Conservation (phyloP, 2,797 vertebrate species). For the Danio jaintianensis region DNA sequence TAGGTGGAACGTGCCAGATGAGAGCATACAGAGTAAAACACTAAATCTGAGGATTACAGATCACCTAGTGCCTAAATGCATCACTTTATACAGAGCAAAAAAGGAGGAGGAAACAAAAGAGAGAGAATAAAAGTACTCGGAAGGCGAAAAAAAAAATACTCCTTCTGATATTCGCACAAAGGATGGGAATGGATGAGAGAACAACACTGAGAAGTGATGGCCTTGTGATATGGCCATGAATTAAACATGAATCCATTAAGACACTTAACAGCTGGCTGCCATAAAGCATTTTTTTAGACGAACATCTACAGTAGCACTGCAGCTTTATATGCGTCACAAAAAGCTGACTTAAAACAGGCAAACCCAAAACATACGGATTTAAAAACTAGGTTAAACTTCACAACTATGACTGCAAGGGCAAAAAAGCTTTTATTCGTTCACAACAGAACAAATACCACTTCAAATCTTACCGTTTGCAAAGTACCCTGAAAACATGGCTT, state of each 20-base stretch:
- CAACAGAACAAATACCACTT: conserved; percentile 24
- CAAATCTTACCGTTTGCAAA: not conserved
- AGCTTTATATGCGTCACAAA: conserved; percentile 19
- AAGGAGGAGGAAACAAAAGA: conserved; percentile 35
- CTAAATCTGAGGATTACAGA: conserved; percentile 28
- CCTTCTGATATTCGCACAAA: not conserved
- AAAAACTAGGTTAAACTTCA: conserved; percentile 6
- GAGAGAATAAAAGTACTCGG: not conserved
- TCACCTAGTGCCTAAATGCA: conserved; percentile 61
- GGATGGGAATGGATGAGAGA: conserved; percentile 1
- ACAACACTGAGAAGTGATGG: not conserved
- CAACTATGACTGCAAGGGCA: conserved; percentile 2
- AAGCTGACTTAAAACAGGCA: not conserved
- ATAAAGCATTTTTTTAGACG: conserved; percentile 55
- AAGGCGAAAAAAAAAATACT: not conserved
- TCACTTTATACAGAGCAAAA: conserved; percentile 26
- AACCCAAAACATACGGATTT: not conserved
- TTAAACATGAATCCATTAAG: conserved; percentile 73
- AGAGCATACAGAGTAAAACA: conserved; percentile 4
- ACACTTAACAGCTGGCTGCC: conserved; percentile 71
- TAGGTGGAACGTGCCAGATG: not conserved
- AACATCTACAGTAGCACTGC: conserved; percentile 55
- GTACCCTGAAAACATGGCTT: conserved; percentile 8
- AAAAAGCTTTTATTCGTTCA: conserved; percentile 10
- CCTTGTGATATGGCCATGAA: conserved; percentile 63